Conservation (phyloP, 2,888 invertebrate species). For the Taphrorychus bicolor region DNA sequence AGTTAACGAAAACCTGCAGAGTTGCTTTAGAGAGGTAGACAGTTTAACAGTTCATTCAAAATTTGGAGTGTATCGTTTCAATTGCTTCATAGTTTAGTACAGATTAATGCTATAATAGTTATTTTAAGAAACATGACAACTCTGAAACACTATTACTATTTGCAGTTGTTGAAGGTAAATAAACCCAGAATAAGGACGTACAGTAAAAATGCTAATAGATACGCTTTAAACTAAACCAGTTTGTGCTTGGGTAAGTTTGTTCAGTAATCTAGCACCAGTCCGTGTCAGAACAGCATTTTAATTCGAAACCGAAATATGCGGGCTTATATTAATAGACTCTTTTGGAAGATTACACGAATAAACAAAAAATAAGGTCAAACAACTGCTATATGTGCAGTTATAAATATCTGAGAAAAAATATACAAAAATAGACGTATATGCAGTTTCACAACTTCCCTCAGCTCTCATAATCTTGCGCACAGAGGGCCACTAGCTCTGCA, state of each 20-base stretch:
- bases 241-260: neutral
- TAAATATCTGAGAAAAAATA: neutral
- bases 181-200: neutral
- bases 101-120: conserved; percentile 26
- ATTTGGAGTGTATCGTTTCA: too few species aligned
- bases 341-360: neutral
- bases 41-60: too few species aligned
- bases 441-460: conserved; percentile 39
- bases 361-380: neutral
- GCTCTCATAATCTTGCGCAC: conserved; percentile 49
- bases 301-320: neutral
- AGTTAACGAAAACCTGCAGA: too few species aligned
- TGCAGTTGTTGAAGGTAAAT: neutral
- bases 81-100: too few species aligned
- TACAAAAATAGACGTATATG: conserved; percentile 4
- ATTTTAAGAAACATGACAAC: conserved; percentile 9
- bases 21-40: too few species aligned
- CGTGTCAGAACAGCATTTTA: neutral
- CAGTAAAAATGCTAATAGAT: neutral
- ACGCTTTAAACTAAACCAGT: too few species aligned
- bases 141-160: neutral
- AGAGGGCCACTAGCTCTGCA: conserved; percentile 43
- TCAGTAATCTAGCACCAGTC: neutral
- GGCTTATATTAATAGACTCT: neutral
- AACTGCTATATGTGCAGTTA: neutral